Evolutionary conservation across 2,797 vertebrate species (phyloP).

Genomic region (Sarcoramphus papa): DNA sequence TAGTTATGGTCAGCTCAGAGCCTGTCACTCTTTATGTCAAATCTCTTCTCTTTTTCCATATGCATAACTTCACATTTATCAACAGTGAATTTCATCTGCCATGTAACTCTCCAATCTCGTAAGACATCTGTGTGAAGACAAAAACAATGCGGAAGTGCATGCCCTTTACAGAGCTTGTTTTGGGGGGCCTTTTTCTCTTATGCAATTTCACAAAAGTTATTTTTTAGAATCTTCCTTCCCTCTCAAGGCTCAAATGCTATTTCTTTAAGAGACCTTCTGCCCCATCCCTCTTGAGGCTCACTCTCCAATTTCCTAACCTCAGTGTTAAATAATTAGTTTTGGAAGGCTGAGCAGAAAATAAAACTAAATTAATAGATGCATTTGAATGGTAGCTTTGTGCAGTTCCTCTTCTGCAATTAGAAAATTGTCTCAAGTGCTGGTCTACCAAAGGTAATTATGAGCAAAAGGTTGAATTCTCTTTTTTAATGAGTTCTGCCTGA

Average conservation of each 20-base stretch:
- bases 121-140: neutral
- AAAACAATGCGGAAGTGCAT: neutral
- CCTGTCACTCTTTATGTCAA: neutral
- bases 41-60: neutral
- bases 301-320: slow-evolving; percentile 9
- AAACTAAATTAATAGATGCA: slow-evolving; percentile 52
- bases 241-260: neutral
- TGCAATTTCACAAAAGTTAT: neutral
- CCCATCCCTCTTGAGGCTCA: neutral
- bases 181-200: neutral
- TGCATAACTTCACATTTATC: neutral
- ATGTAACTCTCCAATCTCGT: neutral
- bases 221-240: neutral
- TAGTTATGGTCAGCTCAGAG: neutral
- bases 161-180: neutral
- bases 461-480: slow-evolving; percentile 30
- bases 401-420: slow-evolving; percentile 50
- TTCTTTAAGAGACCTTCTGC: neutral
- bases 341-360: slow-evolving; percentile 56
- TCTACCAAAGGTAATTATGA: slow-evolving; percentile 52
- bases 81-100: neutral
- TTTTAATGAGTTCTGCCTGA: slow-evolving; percentile 59
- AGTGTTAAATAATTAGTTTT: slow-evolving; percentile 57
- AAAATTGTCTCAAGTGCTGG: slow-evolving; percentile 46
- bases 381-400: slow-evolving; percentile 34